Percentiles rank a stretch among this genome's conserved stretches.
Conservation (phyloP, 2,888 invertebrate species). For the Ormyrus rosae region DNA sequence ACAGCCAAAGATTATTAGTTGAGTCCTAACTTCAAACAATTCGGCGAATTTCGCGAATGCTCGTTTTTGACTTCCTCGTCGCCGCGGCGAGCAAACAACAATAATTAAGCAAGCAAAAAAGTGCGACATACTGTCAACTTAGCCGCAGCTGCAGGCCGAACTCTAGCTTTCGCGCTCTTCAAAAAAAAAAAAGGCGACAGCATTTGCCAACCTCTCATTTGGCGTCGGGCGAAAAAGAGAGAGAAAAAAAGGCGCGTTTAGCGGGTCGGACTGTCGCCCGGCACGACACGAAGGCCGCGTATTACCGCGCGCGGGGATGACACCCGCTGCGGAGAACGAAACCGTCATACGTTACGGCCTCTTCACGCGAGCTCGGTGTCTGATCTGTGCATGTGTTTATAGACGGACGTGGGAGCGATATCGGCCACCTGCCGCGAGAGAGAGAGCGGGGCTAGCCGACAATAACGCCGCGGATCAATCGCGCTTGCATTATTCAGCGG, state of each 20-base stretch:
- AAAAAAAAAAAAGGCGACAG: not conserved
- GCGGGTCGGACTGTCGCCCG: too few relatives aligned
- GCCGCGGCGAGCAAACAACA: not conserved
- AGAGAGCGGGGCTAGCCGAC: not conserved
- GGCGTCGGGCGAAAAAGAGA: not conserved
- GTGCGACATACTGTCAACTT: slow-evolving; percentile 13
- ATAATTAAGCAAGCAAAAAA: slow-evolving; percentile 16
- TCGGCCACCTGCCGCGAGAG: slow-evolving; percentile 33
- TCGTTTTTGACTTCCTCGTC: not conserved
- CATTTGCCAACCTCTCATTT: slow-evolving; percentile 46
- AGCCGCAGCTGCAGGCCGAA: slow-evolving; percentile 6
- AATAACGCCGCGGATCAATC: slow-evolving; percentile 25
- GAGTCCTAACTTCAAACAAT: slow-evolving; percentile 27
- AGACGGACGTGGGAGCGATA: not conserved
- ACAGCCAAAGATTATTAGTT: too few relatives aligned
- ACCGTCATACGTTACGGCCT: not conserved
- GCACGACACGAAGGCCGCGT: too few relatives aligned
- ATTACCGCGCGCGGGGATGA: not conserved
- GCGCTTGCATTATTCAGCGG: slow-evolving; percentile 20
- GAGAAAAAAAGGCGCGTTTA: not conserved
- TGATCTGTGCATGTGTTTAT: not conserved
- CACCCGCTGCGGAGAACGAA: not conserved
- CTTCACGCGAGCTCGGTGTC: not conserved
- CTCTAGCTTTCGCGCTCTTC: not conserved
- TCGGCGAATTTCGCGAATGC: not conserved